Evolutionary conservation across 1,140 invertebrate species (phyloP).

Genomic region (Papilio xuthus): DNA sequence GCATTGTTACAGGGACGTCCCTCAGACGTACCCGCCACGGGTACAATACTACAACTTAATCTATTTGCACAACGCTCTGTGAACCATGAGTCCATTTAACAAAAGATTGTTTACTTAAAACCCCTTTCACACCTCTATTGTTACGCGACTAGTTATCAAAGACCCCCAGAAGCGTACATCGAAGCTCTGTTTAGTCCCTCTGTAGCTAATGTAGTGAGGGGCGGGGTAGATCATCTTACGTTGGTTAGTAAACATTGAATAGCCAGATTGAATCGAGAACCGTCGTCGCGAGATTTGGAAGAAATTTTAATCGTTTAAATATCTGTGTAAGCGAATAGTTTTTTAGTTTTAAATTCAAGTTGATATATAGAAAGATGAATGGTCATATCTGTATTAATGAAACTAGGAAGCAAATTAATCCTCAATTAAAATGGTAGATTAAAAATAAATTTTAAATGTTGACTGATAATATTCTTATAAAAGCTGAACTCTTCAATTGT

Average conservation of each 20-base stretch:
- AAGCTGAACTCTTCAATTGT: no score
- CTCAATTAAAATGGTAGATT: not conserved
- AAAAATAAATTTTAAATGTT: not conserved
- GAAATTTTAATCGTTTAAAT: slow-evolving; percentile 58
- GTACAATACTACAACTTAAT: slow-evolving; percentile 65
- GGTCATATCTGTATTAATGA: not conserved
- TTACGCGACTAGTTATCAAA: slow-evolving; percentile 48
- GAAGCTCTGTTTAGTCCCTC: slow-evolving; percentile 36
- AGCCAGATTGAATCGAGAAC: slow-evolving; percentile 54
- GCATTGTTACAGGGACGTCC: slow-evolving; percentile 36
- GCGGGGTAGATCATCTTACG: slow-evolving; percentile 42
- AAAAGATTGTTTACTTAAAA: slow-evolving; percentile 74
- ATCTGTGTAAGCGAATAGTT: slow-evolving; percentile 47
- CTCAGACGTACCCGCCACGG: slow-evolving; percentile 44
- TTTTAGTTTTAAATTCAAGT: not conserved
- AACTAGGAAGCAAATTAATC: not conserved
- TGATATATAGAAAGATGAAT: not conserved
- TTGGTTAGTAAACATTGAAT: slow-evolving; percentile 53
- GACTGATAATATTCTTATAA: no score
- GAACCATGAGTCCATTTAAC: slow-evolving; percentile 61
- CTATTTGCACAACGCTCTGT: slow-evolving; percentile 67
- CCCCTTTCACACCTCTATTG: slow-evolving; percentile 74
- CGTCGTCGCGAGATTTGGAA: slow-evolving; percentile 52
- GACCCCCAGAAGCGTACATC: slow-evolving; percentile 43
- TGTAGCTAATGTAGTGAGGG: slow-evolving; percentile 18